Base-by-base conservation (phyloP, 2,797 vertebrate genomes). In the Alfaro cultratus region DNA sequence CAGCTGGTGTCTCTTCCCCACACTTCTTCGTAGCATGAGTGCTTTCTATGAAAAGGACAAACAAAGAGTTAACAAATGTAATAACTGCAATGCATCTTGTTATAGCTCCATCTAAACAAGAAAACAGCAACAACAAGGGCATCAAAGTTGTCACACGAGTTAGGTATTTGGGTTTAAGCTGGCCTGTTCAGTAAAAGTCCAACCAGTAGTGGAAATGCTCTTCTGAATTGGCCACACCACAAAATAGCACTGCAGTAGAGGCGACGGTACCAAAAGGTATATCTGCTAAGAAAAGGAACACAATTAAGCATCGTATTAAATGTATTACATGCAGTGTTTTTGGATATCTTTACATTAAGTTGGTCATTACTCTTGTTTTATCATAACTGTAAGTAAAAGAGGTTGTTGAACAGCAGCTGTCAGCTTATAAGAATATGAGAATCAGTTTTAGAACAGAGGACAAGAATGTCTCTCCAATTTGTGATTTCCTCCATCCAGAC, bases 401-500 rank as follows among this genome's bases (percentile, higher is more conserved):
- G 1, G 29, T 15, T 18, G 31, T 21, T 3, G 21, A 18, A 64
- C 60, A 64, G 31, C 60, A 34, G 62, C 34, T 21, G 8, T 15
- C 23, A 39, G 34, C 18, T 36, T 36, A 16, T 11, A 39, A 67
- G 12, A 39, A 67, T 23, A 41, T 41, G 41, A 21, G 41, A 71
- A 10, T 12, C 2, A 1, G 68, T 29, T 71, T 71, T 4, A n/a
- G 23, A 45, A 71, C 26, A 45, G 12, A 29, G n/a, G 39, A 15
- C 12, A 45, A 45, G 13, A 71, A 45, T 45, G 2, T 45, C 23
- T 23, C 67, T 71, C 6, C 11, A 68, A 0, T 57, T n/a, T 7
- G 7, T 57, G 10, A 21, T 57, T 71, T 74, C 9, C 10, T 1
- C 47, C 43, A 10, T 15, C 57, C 86, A 97, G 96, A 74, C 86